Evolutionary conservation across 2,113 vertebrate species (phyloP), one percentile per base, ranked within the genome.

Genomic region (Notothenia rossii): DNA sequence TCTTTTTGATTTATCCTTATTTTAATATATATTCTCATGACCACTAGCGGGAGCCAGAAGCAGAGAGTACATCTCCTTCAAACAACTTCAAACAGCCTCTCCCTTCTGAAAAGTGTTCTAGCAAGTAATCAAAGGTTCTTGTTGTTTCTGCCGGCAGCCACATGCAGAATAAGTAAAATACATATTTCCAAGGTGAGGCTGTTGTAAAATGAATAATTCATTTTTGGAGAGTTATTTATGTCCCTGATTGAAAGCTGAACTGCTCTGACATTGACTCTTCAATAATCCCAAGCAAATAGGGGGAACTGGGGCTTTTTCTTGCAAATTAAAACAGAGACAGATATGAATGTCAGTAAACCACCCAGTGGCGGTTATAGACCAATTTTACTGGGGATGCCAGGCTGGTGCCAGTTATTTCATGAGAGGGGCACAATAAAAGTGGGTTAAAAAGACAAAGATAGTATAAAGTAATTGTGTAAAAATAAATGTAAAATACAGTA

Each of bases 31-130:
- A 17, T 6, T 0, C 7, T 58, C 29, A 3, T 1, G 10, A 76
- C 77, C 86, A 89, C 89, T 58, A 93, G 91, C 82, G 77, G 86
- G 88, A 68, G 40, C 25, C 87, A 91, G 51, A 77, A 18, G 11
- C 68, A 59, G 5, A 58, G 22, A 53, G n/a, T 10, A 25, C 43
- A 59, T 3, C 29, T 22, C 20, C 9, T 17, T 36, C 33, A 33
- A 3, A 22, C 60, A 45, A 22, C 10, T 33, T 40, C 4, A 29
- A n/a, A 4, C 54, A 12, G 18, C 15, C 18, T 72, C 49, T 15
- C 10, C 10, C 18, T 29, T 62, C 50, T 51, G 15, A 10, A 66
- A 46, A 36, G 5, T 33, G 3, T n/a, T 25, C 11, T 0, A 25
- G 17, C 29, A 20, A n/a, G 49, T 50, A 14, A 70, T 70, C 15